Evolutionary conservation across 2,113 vertebrate genomes (phyloP).

Genomic region (Epinephelus lanceolatus): DNA sequence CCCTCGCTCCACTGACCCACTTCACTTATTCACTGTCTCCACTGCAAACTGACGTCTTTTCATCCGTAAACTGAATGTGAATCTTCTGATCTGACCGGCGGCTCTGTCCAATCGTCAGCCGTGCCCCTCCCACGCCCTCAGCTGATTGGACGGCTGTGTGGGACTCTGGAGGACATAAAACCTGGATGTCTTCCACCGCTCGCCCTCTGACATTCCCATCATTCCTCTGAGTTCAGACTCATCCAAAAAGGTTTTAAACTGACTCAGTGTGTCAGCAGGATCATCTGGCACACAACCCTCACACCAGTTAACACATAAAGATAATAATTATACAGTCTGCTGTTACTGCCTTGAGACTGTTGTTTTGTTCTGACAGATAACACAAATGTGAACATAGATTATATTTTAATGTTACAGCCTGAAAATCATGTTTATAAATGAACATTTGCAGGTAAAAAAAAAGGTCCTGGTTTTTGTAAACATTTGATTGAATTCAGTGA

Average conservation of each 20-base stretch:
- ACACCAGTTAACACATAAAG: too few species aligned
- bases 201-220: slow-evolving; percentile 49
- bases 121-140: background rate
- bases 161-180: background rate
- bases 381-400: too few species aligned
- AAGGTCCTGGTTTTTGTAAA: too few species aligned
- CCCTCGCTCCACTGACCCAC: slow-evolving; percentile 42
- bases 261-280: too few species aligned
- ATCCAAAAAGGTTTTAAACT: background rate
- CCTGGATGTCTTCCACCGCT: background rate
- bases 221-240: slow-evolving; percentile 30
- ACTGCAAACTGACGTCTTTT: background rate
- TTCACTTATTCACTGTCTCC: slow-evolving; percentile 1
- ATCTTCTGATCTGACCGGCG: background rate
- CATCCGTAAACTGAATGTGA: background rate
- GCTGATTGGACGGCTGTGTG: slow-evolving; percentile 21
- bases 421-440: too few species aligned
- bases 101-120: slow-evolving; percentile 10
- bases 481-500: too few species aligned
- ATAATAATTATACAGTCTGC: too few species aligned
- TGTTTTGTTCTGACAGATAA: too few species aligned
- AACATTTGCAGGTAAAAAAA: too few species aligned
- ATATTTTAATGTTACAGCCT: too few species aligned
- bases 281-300: too few species aligned
- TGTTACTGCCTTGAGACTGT: too few species aligned